These are phyloP conservation scores for Mirounga angustirostris DNA, from an alignment of 2,113 vertebrate species.

Conservation along the genomic window DNA sequence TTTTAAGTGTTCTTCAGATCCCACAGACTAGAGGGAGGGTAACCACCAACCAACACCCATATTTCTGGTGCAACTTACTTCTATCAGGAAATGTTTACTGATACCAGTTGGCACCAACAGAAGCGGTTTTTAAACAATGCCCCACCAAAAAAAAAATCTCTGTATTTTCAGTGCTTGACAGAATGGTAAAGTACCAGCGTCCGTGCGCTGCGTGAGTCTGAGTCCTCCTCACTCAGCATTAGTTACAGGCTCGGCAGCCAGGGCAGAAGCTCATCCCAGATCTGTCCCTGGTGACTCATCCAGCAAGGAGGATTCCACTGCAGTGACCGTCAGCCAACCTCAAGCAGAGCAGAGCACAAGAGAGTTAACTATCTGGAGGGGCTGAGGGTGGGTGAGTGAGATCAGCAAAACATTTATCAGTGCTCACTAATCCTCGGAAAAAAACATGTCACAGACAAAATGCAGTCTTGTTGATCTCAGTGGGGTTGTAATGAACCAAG, in stretches of 20 bases:
- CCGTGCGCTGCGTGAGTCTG: background rate
- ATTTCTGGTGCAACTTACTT: background rate
- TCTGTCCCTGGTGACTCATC: background rate
- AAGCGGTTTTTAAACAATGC: slow-evolving; percentile 29
- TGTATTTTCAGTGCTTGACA: background rate
- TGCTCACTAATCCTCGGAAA: background rate
- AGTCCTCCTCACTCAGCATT: background rate
- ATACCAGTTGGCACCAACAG: background rate
- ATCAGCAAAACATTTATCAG: background rate
- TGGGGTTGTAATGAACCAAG: background rate
- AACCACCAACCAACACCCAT: background rate
- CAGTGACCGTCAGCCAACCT: background rate
- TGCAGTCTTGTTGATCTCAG: background rate
- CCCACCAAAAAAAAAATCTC: background rate
- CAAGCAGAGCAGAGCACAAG: background rate
- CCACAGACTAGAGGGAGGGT: background rate
- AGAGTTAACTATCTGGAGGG: background rate
- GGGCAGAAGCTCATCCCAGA: background rate
- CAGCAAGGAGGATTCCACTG: background rate
- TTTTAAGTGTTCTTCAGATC: slow-evolving; percentile 37
- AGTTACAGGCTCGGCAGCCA: background rate
- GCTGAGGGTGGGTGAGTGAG: background rate
- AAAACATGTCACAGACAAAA: background rate
- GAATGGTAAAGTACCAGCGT: background rate
- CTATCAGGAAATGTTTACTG: slow-evolving; percentile 52